Evolutionary conservation across 2,888 invertebrate genomes (phyloP).

Genomic region (Antitype chi): DNA sequence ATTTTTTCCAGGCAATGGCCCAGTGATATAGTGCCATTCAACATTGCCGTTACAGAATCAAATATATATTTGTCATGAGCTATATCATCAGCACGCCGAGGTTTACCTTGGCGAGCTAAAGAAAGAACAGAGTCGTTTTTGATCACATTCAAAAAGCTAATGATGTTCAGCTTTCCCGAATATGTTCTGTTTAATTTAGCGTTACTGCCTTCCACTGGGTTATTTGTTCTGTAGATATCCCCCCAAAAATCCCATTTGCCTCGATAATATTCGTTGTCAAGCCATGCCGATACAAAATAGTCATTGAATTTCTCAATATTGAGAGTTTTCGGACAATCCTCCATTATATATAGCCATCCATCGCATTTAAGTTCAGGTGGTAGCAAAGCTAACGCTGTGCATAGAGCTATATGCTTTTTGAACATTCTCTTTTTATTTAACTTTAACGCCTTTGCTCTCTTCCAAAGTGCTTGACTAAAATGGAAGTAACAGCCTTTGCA

Average conservation of each 20-base stretch:
- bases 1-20: conserved; percentile 29
- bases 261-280: conserved; percentile 22
- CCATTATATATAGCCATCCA: conserved; percentile 14
- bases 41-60: conserved; percentile 32
- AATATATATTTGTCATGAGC: conserved; percentile 27
- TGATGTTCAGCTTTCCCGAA: conserved; percentile 41
- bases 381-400: conserved; percentile 23
- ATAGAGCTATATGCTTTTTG: conserved; percentile 26
- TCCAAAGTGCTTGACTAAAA: conserved; percentile 37
- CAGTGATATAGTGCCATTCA: conserved; percentile 32
- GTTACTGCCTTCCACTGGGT: conserved; percentile 40
- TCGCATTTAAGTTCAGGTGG: conserved; percentile 18
- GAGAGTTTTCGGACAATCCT: conserved; percentile 13
- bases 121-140: conserved; percentile 42
- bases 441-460: conserved; percentile 36
- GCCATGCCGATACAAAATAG: conserved; percentile 38
- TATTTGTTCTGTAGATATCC: conserved; percentile 40
- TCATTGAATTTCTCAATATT: conserved; percentile 23
- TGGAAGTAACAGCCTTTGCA: conserved; percentile 41
- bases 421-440: conserved; percentile 38
- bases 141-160: conserved; percentile 40
- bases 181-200: conserved; percentile 42
- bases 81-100: conserved; percentile 32
- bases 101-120: conserved; percentile 29
- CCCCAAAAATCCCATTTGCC: conserved; percentile 41